These are phyloP conservation scores for Adrianichthys oophorus DNA, from an alignment of 2,797 vertebrate genomes.

Conservation along the genomic window DNA sequence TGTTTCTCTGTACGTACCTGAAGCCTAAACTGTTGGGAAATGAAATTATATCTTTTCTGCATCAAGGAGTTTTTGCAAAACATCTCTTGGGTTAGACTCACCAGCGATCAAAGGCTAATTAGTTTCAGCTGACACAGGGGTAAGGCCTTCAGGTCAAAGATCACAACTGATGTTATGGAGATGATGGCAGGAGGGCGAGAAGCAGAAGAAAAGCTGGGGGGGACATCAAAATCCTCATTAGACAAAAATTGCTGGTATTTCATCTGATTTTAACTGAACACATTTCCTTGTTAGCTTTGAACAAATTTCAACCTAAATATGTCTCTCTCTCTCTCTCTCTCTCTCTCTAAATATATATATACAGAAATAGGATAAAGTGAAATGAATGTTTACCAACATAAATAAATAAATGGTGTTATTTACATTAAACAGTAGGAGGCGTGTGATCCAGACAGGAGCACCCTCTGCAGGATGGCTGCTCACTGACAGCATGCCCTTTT, in stretches of 20 bases:
- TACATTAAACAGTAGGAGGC: constrained; percentile 13
- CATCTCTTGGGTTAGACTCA: constrained; percentile 58
- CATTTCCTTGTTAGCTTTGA: constrained; percentile 17
- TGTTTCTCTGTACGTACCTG: constrained; percentile 19
- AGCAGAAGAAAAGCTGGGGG: constrained; percentile 38
- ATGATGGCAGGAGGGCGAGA: constrained; percentile 68
- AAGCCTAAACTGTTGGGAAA: constrained; percentile 1
- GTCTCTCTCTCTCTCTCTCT: too few relatives aligned
- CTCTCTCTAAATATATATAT: too few relatives aligned
- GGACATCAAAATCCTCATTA: constrained; percentile 77
- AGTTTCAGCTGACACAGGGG: constrained; percentile 77
- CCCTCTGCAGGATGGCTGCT: constrained; percentile 75
- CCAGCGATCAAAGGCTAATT: constrained; percentile 81
- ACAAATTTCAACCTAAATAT: too few relatives aligned
- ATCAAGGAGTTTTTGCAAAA: constrained; percentile 3
- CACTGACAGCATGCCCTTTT: constrained; percentile 56
- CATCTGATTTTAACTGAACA: constrained; percentile 51
- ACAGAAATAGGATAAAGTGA: constrained; percentile 11
- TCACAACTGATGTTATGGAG: constrained; percentile 76
- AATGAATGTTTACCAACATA: constrained; percentile 17
- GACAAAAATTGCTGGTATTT: constrained; percentile 56
- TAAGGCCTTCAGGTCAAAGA: constrained; percentile 77
- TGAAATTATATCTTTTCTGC: constrained; percentile 3
- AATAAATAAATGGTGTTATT: constrained; percentile 11
- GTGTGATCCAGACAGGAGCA: constrained; percentile 54